phyloP scores from a whole-genome alignment of 2,113 vertebrate genomes.

The Megatriorchis doriae region DNA sequence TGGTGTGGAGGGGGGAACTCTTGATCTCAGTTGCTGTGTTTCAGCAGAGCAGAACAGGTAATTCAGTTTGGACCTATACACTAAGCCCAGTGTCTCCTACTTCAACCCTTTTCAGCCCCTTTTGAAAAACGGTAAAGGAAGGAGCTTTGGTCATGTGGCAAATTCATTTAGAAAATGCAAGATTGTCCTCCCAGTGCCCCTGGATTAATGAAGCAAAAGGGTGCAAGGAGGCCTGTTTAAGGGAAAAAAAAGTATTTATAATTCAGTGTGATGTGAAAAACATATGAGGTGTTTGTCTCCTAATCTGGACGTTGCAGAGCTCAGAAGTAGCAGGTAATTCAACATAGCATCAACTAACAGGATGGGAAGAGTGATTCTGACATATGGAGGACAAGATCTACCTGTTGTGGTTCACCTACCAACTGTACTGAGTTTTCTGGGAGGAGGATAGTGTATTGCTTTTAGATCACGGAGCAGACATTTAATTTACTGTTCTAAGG shows the following conservation, averaged over 20 bases:
- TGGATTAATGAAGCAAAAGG: not conserved
- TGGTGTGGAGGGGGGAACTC: not conserved
- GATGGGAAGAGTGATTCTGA: not conserved
- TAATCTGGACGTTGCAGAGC: not conserved
- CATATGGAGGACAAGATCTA: not conserved
- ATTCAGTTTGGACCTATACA: not conserved
- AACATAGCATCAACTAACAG: not conserved
- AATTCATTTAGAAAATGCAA: not conserved
- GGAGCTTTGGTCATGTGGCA: not conserved
- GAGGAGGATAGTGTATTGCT: not conserved
- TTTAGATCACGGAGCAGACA: not conserved
- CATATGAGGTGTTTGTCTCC: not conserved
- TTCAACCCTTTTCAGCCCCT: not conserved
- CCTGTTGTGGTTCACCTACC: not conserved
- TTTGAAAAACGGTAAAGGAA: not conserved
- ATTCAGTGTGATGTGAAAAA: not conserved
- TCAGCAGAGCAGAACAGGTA: not conserved
- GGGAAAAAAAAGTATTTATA: not conserved
- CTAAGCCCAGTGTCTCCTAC: not conserved
- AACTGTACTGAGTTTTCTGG: not conserved
- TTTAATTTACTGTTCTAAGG: not conserved
- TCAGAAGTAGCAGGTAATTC: not conserved
- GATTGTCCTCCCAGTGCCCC: not conserved
- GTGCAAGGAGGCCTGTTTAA: not conserved
- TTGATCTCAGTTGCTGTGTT: not conserved